phyloP scores from a whole-genome alignment of 2,797 vertebrate genomes.

The Emydoidea blandingii region DNA sequence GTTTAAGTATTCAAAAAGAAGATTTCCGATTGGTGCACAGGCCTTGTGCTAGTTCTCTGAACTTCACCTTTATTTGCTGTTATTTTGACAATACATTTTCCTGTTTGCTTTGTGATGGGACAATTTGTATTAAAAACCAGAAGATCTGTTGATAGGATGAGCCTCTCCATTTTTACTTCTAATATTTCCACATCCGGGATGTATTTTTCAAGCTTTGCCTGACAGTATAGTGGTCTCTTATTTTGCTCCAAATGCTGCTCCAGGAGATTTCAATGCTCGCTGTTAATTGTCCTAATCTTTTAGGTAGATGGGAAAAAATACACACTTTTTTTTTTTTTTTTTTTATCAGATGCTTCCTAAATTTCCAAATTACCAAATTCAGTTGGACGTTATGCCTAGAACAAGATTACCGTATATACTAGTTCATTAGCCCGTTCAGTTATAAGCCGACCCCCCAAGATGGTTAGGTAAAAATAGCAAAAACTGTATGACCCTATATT shows the following conservation, averaged over 20 bases:
- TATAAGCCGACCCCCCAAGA: too few species aligned
- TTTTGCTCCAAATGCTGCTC: not conserved
- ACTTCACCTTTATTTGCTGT: not conserved
- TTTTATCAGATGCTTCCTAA: not conserved
- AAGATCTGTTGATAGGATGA: not conserved
- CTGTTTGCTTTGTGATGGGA: not conserved
- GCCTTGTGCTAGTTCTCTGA: not conserved
- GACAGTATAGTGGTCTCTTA: not conserved
- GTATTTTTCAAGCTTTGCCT: not conserved
- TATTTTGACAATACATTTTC: not conserved
- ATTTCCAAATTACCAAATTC: not conserved
- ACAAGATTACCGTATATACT: accelerated
- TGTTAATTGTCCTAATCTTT: not conserved
- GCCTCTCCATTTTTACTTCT: not conserved
- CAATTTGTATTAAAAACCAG: not conserved
- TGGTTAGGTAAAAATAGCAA: too few species aligned
- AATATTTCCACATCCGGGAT: not conserved
- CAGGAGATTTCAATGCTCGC: not conserved
- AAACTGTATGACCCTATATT: too few species aligned
- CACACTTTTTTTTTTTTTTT: not conserved
- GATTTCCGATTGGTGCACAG: not conserved
- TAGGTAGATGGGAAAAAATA: not conserved
- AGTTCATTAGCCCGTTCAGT: too few species aligned
- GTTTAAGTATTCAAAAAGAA: not conserved
- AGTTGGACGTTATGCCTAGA: accelerated